Evolutionary conservation across 2,888 invertebrate species (phyloP), one percentile per base, ranked within the genome.

Genomic region (Ochlodes sylvanus): DNA sequence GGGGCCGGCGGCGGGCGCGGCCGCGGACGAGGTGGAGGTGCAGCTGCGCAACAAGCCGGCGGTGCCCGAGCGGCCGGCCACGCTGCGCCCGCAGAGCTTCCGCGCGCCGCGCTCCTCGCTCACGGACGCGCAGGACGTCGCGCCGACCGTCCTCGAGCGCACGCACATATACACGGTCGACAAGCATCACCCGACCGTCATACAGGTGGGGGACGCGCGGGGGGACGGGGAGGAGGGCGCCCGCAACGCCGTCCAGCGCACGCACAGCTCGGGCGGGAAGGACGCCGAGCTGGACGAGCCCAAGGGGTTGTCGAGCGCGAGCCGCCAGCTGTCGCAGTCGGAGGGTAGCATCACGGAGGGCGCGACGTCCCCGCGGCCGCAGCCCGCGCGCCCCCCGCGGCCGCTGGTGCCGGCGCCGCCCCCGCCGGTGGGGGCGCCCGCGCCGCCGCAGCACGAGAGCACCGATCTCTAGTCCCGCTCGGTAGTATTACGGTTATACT

Each of bases 51-150:
- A 94, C 81, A 97, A 97, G 86, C 97, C 97, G 7, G 96, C 96
- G 62, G 95, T 97, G 74, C 97, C 97, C 61, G 97, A 97, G 84
- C 94, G 97, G 67, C 97, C 97, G 60, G 95, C 96, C 50, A 95
- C 95, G 56, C 89, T 96, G 69, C 93, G 95, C 19, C 94, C 94
- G 74, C 95, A 94, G 67, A 93, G 90, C 82, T 94, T 93, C 82
- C 87, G 94, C 70, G 91, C 84, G 66, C 83, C 88, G 63, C 86
- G 92, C 63, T 85, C 83, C 72, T 88, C 89, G 52, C 76, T 73
- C 72, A 77, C 76, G 38, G 83, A 86, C 63, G 68, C 63, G 50
- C 27, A 71, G 10, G 76, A 75, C 38, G 56, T 71, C 7, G 76
- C 76, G n/a, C 93, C 94, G 32, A 90, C 94, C 15, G 93, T 94